These are phyloP conservation scores for Gymnocypris eckloni DNA, from an alignment of 2,797 vertebrate genomes.

Conservation along the genomic window DNA sequence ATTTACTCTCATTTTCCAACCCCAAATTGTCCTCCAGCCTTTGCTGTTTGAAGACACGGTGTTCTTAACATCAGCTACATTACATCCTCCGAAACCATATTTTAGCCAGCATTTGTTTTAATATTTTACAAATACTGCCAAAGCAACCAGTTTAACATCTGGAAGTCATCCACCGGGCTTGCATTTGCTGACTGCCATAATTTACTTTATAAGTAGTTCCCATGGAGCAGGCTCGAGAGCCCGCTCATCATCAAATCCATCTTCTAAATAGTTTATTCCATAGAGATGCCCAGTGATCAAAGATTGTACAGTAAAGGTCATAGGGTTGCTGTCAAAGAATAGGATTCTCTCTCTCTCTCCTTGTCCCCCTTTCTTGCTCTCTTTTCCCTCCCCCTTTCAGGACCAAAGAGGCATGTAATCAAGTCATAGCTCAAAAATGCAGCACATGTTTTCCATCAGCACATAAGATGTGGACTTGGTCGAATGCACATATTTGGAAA, in stretches of 20 bases:
- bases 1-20: slow-evolving; percentile 42
- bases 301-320: slow-evolving; percentile 38
- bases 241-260: slow-evolving; percentile 59
- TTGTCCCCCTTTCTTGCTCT: slow-evolving; percentile 1
- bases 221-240: slow-evolving; percentile 67
- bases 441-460: slow-evolving; percentile 80
- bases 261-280: slow-evolving; percentile 53
- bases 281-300: slow-evolving; percentile 31
- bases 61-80: slow-evolving; percentile 61
- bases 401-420: slow-evolving; percentile 75
- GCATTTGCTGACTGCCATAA: slow-evolving; percentile 74
- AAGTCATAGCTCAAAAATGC: slow-evolving; percentile 81
- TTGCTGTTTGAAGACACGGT: slow-evolving; percentile 44
- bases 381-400: slow-evolving; percentile 25
- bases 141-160: slow-evolving; percentile 86
- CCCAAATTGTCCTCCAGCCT: slow-evolving; percentile 32
- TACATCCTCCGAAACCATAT: slow-evolving; percentile 64
- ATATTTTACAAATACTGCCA: slow-evolving; percentile 80
- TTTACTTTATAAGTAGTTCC: slow-evolving; percentile 76
- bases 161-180: slow-evolving; percentile 80
- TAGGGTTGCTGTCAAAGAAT: slow-evolving; percentile 21
- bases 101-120: slow-evolving; percentile 72
- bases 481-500: slow-evolving; percentile 74
- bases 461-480: slow-evolving; percentile 70
- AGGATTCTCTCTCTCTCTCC: neutral